Conservation (phyloP, 2,113 vertebrate genomes). For the Pseudonaja textilis region DNA sequence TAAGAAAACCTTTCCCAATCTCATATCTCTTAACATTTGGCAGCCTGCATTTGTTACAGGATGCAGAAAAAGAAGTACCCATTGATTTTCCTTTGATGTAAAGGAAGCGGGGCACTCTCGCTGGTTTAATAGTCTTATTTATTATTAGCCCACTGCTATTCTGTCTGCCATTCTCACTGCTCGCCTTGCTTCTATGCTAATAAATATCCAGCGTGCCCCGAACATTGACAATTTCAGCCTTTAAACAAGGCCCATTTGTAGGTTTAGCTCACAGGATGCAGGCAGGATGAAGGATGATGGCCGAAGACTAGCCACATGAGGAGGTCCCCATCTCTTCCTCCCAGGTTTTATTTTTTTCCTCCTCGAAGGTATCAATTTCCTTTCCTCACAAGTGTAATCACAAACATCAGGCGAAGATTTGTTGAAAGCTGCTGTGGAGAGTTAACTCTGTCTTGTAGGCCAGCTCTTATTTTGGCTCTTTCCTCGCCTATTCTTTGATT, state of each 20-base stretch:
- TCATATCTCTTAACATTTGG: constrained; percentile 10
- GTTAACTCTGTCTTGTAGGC: constrained; percentile 8
- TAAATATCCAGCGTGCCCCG: background rate
- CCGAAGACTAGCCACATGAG: background rate
- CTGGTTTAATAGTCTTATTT: constrained; percentile 23
- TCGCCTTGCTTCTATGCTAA: constrained; percentile 12
- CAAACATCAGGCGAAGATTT: background rate
- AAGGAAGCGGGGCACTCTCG: background rate
- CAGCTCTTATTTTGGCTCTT: background rate
- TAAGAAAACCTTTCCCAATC: background rate
- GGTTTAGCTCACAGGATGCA: background rate
- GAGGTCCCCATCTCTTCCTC: background rate
- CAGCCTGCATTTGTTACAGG: constrained; percentile 17
- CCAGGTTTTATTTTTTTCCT: background rate
- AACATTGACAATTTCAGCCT: constrained; percentile 8
- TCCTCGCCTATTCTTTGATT: background rate
- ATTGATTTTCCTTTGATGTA: constrained; percentile 20
- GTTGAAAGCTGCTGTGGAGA: background rate
- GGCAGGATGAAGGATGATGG: background rate
- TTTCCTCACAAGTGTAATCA: background rate
- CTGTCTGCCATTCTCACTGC: background rate
- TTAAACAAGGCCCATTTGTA: constrained; percentile 4
- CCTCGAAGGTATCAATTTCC: background rate
- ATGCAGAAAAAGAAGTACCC: constrained; percentile 16
- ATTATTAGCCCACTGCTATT: constrained; percentile 21